Evolutionary conservation across 2,888 invertebrate species (phyloP).

Genomic region (Ophraella communa): DNA sequence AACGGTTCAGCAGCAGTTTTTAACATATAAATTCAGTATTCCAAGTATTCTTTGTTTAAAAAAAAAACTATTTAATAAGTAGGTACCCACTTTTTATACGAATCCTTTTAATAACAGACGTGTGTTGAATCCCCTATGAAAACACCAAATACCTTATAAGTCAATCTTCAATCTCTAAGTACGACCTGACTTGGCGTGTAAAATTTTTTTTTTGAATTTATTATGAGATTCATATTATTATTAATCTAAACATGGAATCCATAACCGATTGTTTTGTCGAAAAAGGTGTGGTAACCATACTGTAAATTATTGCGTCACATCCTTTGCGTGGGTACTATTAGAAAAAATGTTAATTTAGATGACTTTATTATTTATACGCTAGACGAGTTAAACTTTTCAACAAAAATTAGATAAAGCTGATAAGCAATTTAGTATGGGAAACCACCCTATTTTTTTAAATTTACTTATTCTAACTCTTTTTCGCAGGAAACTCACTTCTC

Average conservation of each 20-base stretch:
- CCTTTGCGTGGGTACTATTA: conserved; percentile 4
- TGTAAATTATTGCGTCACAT: neutral
- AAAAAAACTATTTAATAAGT: no score
- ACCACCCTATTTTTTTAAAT: no score
- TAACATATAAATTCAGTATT: neutral
- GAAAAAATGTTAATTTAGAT: no score
- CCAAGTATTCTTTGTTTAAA: conserved; percentile 5
- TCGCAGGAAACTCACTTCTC: no score
- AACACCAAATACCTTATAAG: conserved; percentile 37
- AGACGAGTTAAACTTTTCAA: no score
- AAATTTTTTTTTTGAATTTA: conserved; percentile 43
- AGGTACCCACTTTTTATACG: conserved; percentile 3
- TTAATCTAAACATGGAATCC: conserved; percentile 49
- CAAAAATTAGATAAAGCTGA: no score
- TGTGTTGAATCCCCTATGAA: conserved; percentile 33
- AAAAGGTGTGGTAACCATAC: conserved; percentile 44
- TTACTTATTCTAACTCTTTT: no score
- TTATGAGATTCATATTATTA: conserved; percentile 43
- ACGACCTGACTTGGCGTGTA: conserved; percentile 26
- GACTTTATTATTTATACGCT: no score
- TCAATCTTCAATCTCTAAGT: conserved; percentile 30
- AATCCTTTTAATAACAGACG: conserved; percentile 19
- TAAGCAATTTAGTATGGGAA: no score
- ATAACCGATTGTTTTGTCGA: conserved; percentile 47
- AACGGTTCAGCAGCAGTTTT: no score